A percentile compares a stretch with the other conserved stretches of the same genome.
Conservation (phyloP, 1,140 invertebrate genomes). For the Pseudomyrmex pallidus region DNA sequence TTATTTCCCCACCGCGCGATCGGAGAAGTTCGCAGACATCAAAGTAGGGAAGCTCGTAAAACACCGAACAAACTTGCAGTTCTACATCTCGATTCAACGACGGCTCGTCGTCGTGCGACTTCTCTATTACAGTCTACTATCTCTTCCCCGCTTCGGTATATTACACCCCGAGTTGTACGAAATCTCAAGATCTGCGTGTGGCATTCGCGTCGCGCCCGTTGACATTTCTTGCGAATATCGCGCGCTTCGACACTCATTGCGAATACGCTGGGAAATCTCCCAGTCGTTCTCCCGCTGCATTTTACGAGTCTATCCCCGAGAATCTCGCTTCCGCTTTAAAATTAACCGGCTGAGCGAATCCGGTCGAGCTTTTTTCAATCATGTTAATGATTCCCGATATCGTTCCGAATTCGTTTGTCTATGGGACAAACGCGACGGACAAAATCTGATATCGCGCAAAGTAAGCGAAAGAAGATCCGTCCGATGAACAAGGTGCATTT, state of each 20-base stretch:
- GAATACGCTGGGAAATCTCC: no score
- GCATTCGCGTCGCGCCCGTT: background rate
- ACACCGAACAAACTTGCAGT: conserved; percentile 42
- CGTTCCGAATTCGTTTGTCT: no score
- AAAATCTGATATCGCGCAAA: no score
- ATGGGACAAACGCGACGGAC: no score
- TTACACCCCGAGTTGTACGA: conserved; percentile 31
- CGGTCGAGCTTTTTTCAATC: no score
- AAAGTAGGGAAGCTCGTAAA: conserved; percentile 55
- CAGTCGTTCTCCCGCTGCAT: background rate
- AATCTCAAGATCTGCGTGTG: conserved; percentile 24
- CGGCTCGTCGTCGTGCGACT: conserved; percentile 16
- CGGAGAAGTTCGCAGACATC: conserved; percentile 34
- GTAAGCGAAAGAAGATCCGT: no score
- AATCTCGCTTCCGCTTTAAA: background rate
- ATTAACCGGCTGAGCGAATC: conserved; percentile 23
- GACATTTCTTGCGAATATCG: background rate
- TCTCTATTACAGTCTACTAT: conserved; percentile 42
- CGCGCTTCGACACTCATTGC: no score
- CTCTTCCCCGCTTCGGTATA: background rate
- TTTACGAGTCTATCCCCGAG: conserved; percentile 4
- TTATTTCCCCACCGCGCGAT: background rate
- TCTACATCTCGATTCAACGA: conserved; percentile 17
- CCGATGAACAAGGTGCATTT: no score
- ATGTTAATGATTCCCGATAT: no score